phyloP scores from a whole-genome alignment of 2,797 vertebrate genomes.

The Clamator glandarius region DNA sequence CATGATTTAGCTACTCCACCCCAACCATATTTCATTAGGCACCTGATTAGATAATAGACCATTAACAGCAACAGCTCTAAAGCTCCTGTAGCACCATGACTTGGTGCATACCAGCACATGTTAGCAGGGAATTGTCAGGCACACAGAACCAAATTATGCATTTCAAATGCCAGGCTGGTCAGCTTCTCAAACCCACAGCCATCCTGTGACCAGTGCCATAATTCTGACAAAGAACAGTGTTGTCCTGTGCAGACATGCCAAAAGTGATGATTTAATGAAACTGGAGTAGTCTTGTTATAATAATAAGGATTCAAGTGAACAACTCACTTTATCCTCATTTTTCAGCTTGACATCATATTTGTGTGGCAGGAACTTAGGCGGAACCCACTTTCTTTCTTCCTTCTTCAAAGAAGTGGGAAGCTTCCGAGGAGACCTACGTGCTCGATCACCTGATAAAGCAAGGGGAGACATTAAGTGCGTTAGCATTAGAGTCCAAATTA shows the following conservation, averaged over 20 bases:
- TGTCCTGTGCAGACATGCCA: accelerated
- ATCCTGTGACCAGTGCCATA: neutral
- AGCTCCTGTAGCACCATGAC: neutral
- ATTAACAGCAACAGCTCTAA: neutral
- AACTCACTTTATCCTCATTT: constrained; percentile 92
- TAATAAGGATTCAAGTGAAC: neutral
- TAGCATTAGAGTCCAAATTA: neutral
- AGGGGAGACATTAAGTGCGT: neutral
- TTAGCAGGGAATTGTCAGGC: neutral
- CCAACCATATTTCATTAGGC: neutral
- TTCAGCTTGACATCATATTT: constrained; percentile 96
- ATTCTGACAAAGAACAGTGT: accelerated
- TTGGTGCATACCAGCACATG: neutral
- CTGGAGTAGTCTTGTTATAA: neutral
- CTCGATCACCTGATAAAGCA: constrained; percentile 85
- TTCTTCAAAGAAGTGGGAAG: constrained; percentile 92
- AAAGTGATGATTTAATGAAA: neutral
- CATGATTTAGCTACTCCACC: neutral
- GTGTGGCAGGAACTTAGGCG: constrained; percentile 96
- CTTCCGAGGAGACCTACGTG: constrained; percentile 95
- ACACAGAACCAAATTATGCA: neutral
- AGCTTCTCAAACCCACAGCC: neutral
- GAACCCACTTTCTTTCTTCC: constrained; percentile 94
- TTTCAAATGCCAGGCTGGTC: neutral
- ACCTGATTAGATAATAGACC: neutral